These are phyloP conservation scores for Gallinago undulata DNA, from an alignment of 2,113 vertebrate species.

Conservation along the genomic window DNA sequence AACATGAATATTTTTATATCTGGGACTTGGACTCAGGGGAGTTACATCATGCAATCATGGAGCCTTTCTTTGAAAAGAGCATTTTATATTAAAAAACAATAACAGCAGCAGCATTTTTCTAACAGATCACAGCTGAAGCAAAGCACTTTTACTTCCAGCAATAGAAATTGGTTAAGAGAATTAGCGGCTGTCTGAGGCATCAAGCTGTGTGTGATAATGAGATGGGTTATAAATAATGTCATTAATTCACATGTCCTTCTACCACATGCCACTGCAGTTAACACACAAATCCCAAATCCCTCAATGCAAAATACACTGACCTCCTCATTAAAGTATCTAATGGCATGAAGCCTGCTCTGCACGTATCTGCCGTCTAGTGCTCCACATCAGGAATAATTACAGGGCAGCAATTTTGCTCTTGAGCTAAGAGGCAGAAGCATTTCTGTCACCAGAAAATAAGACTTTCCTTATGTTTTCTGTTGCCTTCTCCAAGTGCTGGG, in stretches of 20 bases:
- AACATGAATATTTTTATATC: neutral
- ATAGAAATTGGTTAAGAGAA: slow-evolving; percentile 70
- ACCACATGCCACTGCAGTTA: slow-evolving; percentile 56
- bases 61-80: neutral
- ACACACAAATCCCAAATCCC: slow-evolving; percentile 22
- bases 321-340: neutral
- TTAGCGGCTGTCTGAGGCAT: slow-evolving; percentile 68
- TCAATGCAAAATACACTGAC: neutral
- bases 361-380: neutral
- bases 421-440: neutral
- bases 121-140: slow-evolving; percentile 25
- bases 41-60: neutral
- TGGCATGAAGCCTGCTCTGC: neutral
- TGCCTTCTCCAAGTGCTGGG: neutral
- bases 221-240: slow-evolving; percentile 76
- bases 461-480: neutral
- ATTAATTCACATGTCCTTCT: slow-evolving; percentile 73
- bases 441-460: neutral
- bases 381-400: neutral
- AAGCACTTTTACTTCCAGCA: slow-evolving; percentile 57
- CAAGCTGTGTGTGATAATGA: slow-evolving; percentile 76
- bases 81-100: neutral
- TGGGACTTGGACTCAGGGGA: neutral
- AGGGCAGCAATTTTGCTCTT: neutral
- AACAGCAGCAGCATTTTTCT: neutral